phyloP scores from a whole-genome alignment of 2,797 vertebrate genomes.

The Fundulus diaphanus region DNA sequence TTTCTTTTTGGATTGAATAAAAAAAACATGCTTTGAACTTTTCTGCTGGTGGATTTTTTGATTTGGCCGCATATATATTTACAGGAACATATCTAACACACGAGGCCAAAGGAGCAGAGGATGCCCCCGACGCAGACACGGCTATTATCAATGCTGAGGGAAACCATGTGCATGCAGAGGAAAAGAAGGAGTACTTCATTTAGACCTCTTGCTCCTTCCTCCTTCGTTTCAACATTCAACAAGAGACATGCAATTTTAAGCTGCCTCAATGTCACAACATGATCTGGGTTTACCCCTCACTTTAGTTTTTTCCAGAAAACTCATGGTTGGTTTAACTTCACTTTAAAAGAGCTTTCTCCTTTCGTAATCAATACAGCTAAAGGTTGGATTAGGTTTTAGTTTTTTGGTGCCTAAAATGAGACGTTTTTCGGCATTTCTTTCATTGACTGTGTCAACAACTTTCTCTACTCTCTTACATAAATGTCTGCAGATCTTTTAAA shows the following conservation, averaged over 20 bases:
- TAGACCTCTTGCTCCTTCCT: constrained; percentile 83
- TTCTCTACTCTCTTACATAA: constrained; percentile 50
- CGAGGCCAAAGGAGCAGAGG: constrained; percentile 99
- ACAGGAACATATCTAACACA: constrained; percentile 98
- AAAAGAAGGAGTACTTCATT: constrained; percentile 99
- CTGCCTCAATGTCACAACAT: constrained; percentile 58
- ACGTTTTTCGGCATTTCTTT: constrained; percentile 53
- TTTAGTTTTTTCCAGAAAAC: constrained; percentile 38
- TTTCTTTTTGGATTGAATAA: constrained; percentile 8
- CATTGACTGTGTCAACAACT: constrained; percentile 25
- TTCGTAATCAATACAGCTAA: constrained; percentile 84
- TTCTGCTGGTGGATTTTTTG: constrained; percentile 27
- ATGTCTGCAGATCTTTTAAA: constrained; percentile 54
- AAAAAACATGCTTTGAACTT: constrained; percentile 3
- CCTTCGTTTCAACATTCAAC: constrained; percentile 77
- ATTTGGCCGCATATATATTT: constrained; percentile 49
- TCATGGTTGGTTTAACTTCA: constrained; percentile 46
- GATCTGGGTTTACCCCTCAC: constrained; percentile 45
- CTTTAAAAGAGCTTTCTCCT: constrained; percentile 60
- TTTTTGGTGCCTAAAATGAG: constrained; percentile 94
- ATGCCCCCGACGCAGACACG: constrained; percentile 98
- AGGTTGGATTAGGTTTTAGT: constrained; percentile 79
- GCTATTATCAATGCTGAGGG: constrained; percentile 99
- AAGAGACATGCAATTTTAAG: constrained; percentile 71
- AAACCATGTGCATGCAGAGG: constrained; percentile 98